Conservation (phyloP, 2,888 invertebrate species). For the Parnassius mnemosyne region DNA sequence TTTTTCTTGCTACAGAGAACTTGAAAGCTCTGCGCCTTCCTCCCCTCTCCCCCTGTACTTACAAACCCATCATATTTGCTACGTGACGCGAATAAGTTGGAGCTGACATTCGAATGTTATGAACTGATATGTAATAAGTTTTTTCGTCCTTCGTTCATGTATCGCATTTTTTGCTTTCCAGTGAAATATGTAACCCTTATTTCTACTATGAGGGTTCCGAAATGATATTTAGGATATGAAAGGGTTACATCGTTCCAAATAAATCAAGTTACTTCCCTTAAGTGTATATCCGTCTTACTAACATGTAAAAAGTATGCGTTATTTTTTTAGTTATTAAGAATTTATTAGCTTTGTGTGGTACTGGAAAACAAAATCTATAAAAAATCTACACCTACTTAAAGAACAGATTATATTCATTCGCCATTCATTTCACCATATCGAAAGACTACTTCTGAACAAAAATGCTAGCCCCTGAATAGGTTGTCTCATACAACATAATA, state of each 20-base stretch:
- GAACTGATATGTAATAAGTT: slow-evolving; percentile 14
- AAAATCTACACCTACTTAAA: too few relatives aligned
- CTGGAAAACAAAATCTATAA: too few relatives aligned
- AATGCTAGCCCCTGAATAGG: too few relatives aligned
- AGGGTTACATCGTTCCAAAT: neutral
- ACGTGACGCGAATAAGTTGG: slow-evolving; percentile 19
- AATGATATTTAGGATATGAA: neutral
- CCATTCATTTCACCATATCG: too few relatives aligned
- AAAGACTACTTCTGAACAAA: too few relatives aligned
- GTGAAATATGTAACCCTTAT: neutral
- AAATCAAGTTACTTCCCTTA: too few relatives aligned
- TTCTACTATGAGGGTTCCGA: neutral
- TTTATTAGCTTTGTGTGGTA: too few relatives aligned
- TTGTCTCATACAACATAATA: too few relatives aligned
- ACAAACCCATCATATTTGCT: slow-evolving; percentile 11
- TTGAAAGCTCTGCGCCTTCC: neutral
- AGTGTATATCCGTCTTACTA: too few relatives aligned
- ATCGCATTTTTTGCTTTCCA: slow-evolving; percentile 3
- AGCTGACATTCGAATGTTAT: slow-evolving; percentile 12
- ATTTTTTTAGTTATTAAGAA: too few relatives aligned
- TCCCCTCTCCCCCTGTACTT: neutral
- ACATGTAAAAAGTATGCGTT: too few relatives aligned
- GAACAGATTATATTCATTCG: too few relatives aligned
- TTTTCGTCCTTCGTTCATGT: slow-evolving; percentile 8
- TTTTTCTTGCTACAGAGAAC: slow-evolving; percentile 3